phyloP scores from a whole-genome alignment of 1,140 invertebrate genomes.

The Formica exsecta region DNA sequence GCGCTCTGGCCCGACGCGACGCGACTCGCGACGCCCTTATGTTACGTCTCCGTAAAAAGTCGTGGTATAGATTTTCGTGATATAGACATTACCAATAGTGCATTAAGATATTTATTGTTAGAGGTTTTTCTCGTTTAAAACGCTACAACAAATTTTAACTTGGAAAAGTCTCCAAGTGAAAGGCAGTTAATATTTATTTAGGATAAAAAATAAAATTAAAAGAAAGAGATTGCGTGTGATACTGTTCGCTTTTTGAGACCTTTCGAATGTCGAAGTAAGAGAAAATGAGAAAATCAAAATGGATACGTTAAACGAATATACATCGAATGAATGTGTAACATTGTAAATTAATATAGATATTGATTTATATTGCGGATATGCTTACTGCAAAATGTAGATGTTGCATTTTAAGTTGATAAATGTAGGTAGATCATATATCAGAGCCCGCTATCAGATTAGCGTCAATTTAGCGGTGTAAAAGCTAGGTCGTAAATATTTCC shows the following conservation, averaged over 20 bases:
- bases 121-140: not conserved
- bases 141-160: not conserved
- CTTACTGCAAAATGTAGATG: constrained; percentile 44
- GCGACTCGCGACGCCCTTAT: constrained; percentile 41
- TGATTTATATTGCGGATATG: constrained; percentile 18
- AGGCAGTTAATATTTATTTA: not conserved
- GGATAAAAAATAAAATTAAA: not conserved
- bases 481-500: constrained; percentile 53
- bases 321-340: constrained; percentile 1
- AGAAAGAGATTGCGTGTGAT: not conserved
- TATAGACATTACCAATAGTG: constrained; percentile 68
- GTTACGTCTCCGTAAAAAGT: not conserved
- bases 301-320: not conserved
- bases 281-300: not conserved
- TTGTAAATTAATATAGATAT: constrained; percentile 31
- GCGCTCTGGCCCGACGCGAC: constrained; percentile 66
- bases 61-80: constrained; percentile 59
- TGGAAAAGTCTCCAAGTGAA: not conserved
- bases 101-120: not conserved
- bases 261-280: not conserved
- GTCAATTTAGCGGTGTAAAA: constrained; percentile 59
- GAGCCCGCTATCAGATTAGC: constrained; percentile 55
- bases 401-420: constrained; percentile 57
- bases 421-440: constrained; percentile 45
- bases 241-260: too few relatives aligned